Evolutionary conservation across 1,140 invertebrate genomes (phyloP), one percentile per base, ranked within the genome.

Genomic region (Drosophila bifasciata): DNA sequence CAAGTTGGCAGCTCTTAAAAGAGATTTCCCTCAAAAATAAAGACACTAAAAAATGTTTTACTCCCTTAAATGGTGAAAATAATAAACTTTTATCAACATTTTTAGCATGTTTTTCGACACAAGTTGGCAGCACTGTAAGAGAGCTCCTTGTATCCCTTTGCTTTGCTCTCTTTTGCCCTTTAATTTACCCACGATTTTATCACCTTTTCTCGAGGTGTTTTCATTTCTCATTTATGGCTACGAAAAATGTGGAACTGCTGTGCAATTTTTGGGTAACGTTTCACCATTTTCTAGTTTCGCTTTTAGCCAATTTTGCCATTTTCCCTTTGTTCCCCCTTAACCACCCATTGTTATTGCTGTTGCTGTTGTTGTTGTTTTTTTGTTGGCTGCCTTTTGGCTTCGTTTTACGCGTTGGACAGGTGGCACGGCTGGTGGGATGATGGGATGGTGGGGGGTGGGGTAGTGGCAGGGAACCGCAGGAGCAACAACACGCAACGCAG

Each of bases 181-280:
- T 45, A 45, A 68, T 56, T 62, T 66, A n/a, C 40, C 7, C 32
- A 32, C 56, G 57, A 53, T 71, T 80, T 76, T 41, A 55, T 72
- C 51, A 58, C 59, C 64, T 67, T 11, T 41, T 19, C 28, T 28
- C 4, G 16, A n/a, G 64, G 28, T 16, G 19, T 53, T 21, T 46
- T 81, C 81, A 86, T 88, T 86, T 86, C 85, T 86, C 81, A 86
- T 86, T 86, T 86, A 86, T 86, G 78, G 64, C 64, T 49, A 36
- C 58, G 44, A 60, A 51, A 51, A 56, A 76, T 80, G 68, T 86
- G 76, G 80, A 86, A 86, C 80, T 76, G 76, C 80, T 76, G 80
- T 36, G 80, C 76, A 79, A 85, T 84, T 84, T 74, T 68, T 75
- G 59, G 11, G 2, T 4, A 85, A 76, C 80, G 62, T 86, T 84